Evolutionary conservation across 2,113 vertebrate species (phyloP).

Genomic region (Ophthalmolycus amberensis): DNA sequence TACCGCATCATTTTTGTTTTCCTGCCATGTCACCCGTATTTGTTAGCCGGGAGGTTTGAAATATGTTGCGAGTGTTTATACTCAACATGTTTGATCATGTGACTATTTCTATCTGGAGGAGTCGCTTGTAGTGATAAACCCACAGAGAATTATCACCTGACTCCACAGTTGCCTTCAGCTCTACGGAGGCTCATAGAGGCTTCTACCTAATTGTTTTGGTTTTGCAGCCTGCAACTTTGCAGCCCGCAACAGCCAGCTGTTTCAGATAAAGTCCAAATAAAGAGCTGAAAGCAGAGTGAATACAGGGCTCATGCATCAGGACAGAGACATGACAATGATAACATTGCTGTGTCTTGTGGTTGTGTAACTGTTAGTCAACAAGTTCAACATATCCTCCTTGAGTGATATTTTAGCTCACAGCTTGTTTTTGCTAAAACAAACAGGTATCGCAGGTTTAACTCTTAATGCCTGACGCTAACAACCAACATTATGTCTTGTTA

Average conservation of each 20-base stretch:
- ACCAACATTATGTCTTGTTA: conserved; percentile 43
- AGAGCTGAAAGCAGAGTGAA: neutral
- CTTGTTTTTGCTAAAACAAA: conserved; percentile 10
- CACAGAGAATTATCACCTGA: neutral
- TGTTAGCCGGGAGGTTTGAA: neutral
- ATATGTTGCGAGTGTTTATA: neutral
- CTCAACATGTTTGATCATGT: neutral
- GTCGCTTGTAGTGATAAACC: neutral
- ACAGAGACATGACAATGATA: neutral
- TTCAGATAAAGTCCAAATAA: neutral
- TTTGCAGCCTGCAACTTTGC: neutral
- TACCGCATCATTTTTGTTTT: conserved; percentile 27
- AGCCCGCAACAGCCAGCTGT: neutral
- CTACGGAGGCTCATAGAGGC: neutral
- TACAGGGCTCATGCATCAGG: neutral
- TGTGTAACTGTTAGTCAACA: neutral
- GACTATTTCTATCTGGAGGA: conserved; percentile 6
- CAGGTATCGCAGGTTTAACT: neutral
- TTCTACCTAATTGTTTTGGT: neutral
- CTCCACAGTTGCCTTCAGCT: neutral
- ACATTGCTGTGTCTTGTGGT: neutral
- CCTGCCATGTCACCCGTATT: conserved; percentile 18
- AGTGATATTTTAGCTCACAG: neutral
- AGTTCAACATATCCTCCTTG: neutral
- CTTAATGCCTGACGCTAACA: neutral